Evolutionary conservation across 2,797 vertebrate species (phyloP).

Genomic region (Tarsius wallacei): DNA sequence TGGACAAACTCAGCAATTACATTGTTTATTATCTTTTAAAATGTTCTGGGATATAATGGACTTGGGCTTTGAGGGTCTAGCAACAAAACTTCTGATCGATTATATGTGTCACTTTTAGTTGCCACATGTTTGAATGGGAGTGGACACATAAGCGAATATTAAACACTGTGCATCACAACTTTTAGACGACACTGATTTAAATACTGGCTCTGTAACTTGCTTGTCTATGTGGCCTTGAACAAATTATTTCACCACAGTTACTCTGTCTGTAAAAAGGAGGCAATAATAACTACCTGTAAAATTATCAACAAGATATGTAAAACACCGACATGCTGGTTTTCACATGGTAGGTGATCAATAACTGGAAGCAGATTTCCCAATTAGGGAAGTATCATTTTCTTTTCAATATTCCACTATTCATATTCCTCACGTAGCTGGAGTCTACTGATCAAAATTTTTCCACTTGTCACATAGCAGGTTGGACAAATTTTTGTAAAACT

Average conservation of each 20-base stretch:
- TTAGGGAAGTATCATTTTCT: background rate
- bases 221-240: background rate
- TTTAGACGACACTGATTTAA: background rate
- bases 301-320: background rate
- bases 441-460: background rate
- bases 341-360: background rate
- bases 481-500: background rate
- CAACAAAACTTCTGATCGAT: background rate
- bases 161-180: background rate
- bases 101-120: background rate
- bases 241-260: slow-evolving; percentile 7
- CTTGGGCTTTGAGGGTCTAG: background rate
- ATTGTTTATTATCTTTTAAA: background rate
- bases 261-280: background rate
- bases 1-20: background rate
- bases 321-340: background rate
- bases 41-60: background rate
- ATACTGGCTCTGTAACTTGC: background rate
- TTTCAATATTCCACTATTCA: background rate
- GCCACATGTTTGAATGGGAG: background rate
- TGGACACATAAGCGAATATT: background rate
- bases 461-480: background rate
- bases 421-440: background rate
- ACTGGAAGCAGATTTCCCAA: background rate
- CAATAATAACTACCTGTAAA: background rate